Base-by-base conservation (phyloP, 2,797 vertebrate genomes). In the Anomalospiza imberbis region DNA sequence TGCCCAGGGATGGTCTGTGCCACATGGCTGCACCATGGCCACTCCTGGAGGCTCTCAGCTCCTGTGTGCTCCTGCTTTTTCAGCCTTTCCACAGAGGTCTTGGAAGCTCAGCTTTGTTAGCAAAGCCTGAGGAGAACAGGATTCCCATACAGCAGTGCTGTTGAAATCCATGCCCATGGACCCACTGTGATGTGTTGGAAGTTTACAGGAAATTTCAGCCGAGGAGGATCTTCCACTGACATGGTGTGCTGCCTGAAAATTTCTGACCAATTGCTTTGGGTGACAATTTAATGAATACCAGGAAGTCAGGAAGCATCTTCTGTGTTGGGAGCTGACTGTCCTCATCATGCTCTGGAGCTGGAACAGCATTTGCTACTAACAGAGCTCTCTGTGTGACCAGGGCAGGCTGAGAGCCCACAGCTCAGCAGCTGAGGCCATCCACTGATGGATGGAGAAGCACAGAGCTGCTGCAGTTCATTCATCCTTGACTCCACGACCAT, bases 1-100 rank as follows among this genome's bases (percentile, higher is more conserved):
- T 75, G 44, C 29, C 73, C 57, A 21, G 34, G 53, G 55, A 71
- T 68, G 53, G 48, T 65, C 16, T 0, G 4, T 20, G 32, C 45
- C 3, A 2, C 40, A 2, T 1, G 6, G 32, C 32, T 55, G 57
- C 50, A 2, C 45, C 44, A 0, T 26, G 4, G 55, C 18, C 22
- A 1, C 44, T 29, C 28, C 68, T 81, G 77, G 61, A 78, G 54
- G 1, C 53, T 71, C 61, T n/a, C 73, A 74, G 48, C 42, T 88
- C 54, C 65, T 7, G 10, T 9, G 38, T 44, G 51, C 76, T 12
- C 3, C 84, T n/a, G 16, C 53, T 53, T 55, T 60, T 60, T 47
- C 54, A 31, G 21, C 71, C 63, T 84, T 67, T 55, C 2, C 1
- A 19, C 4, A 6, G 25, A 16, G 31, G 45, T 25, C 12, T 66